Evolutionary conservation across 2,888 invertebrate genomes (phyloP), one percentile per base, ranked within the genome.

Genomic region (Cepaea hortensis): DNA sequence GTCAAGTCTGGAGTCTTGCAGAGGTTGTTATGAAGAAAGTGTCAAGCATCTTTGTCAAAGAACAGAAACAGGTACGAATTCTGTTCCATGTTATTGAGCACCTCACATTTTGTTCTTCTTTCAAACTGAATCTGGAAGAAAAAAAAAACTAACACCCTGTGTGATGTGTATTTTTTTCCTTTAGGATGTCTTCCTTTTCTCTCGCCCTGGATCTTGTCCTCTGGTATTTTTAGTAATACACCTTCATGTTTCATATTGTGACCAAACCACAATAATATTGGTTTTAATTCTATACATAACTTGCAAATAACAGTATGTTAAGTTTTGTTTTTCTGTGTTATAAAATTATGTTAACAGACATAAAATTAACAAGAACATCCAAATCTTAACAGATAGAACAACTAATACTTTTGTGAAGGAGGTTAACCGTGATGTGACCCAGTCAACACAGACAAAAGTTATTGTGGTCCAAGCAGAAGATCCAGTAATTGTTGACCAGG

Each of bases 401-500:
- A 35, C 62, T 3, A 46, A 48, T 9, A 13, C 48, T 50, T 20
- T 48, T 23, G 81, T 48, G 20, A 81, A 50, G 50, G 70, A 50
- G 7, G 11, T 20, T 20, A 81, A 48, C n/a, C 48, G 18, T 50
- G 23, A 70, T 9, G 35, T n/a, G 20, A 61, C 23, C 23, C 46
- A 84, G 75, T 75, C 75, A 77, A 20, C 48, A 50, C 76, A 77
- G 68, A 68, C 50, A 35, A 76, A 76, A 68, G 50, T 79, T 23
- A 68, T 35, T 4, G 20, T 35, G 65, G 68, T 84, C 35, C 77
- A 80, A 61, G 80, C 85, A 72, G 79, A 85, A 35, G 85, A 85
- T 80, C 80, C 79, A 23, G 61, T 85, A 50, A 80, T 80, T 72
- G 80, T 85, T 3, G 85, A 85, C 62, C 85, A 85, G 80, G 85